A percentile compares a stretch with the other conserved stretches of the same genome.
These are phyloP conservation scores for Tuta absoluta DNA, from an alignment of 2,888 invertebrate species.

Conservation along the genomic window DNA sequence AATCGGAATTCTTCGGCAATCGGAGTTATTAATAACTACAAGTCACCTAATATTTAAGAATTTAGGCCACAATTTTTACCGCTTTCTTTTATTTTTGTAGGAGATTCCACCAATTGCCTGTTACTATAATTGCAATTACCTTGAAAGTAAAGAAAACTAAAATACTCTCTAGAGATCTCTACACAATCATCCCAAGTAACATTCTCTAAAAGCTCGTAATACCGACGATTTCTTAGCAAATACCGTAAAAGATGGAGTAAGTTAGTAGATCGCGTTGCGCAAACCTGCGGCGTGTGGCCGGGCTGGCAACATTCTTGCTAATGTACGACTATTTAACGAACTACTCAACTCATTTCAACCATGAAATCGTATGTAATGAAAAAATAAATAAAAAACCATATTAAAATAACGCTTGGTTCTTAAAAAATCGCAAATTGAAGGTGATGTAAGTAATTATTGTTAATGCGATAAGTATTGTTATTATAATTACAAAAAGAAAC, in stretches of 20 bases:
- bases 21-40: too few relatives aligned
- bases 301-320: constrained; percentile 35
- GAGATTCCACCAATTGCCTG: too few relatives aligned
- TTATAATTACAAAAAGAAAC: not conserved
- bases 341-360: not conserved
- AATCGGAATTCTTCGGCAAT: too few relatives aligned
- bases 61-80: too few relatives aligned
- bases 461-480: not conserved
- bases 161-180: too few relatives aligned
- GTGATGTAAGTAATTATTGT: not conserved
- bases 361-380: too few relatives aligned
- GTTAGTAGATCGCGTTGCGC: constrained; percentile 26
- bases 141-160: too few relatives aligned
- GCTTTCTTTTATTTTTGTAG: too few relatives aligned
- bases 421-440: not conserved
- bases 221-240: constrained; percentile 17
- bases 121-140: too few relatives aligned
- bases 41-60: too few relatives aligned
- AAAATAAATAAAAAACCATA: too few relatives aligned
- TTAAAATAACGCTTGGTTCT: not conserved
- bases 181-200: not conserved
- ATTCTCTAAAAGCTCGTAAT: not conserved
- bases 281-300: constrained; percentile 23
- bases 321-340: constrained; percentile 38
- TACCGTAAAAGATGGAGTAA: constrained; percentile 24